phyloP scores from a whole-genome alignment of 2,888 invertebrate genomes.

The Endomychus coccineus region DNA sequence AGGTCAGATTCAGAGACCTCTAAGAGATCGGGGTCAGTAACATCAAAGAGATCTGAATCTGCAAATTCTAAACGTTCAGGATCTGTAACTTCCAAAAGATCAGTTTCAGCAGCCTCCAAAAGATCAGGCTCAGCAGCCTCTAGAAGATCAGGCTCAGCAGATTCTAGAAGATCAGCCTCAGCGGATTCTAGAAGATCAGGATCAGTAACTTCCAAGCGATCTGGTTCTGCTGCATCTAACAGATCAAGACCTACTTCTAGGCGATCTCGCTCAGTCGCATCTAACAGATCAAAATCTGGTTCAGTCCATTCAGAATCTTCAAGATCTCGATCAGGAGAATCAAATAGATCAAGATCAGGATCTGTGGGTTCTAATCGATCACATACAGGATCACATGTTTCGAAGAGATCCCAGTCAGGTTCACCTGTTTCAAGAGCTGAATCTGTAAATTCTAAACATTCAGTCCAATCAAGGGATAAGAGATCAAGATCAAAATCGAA shows the following conservation, averaged over 20 bases:
- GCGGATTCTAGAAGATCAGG: constrained; percentile 40
- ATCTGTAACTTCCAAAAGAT: constrained; percentile 22
- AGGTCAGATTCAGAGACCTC: constrained; percentile 25
- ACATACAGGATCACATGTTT: constrained; percentile 27
- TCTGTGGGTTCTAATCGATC: constrained; percentile 25
- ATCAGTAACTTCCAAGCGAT: constrained; percentile 33
- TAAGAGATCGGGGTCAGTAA: constrained; percentile 17
- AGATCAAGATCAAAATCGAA: constrained; percentile 20
- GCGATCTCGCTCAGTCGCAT: constrained; percentile 19
- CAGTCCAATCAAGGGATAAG: constrained; percentile 10
- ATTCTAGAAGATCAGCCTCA: constrained; percentile 25
- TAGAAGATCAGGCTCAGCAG: constrained; percentile 25
- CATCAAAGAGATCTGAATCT: constrained; percentile 22
- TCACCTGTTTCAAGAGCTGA: too few species aligned
- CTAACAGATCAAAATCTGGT: constrained; percentile 20
- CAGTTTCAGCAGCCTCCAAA: constrained; percentile 35
- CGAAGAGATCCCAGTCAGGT: constrained; percentile 22
- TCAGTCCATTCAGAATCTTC: constrained; percentile 26
- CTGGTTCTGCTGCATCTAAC: constrained; percentile 25
- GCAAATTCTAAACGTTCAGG: constrained; percentile 17
- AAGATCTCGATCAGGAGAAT: constrained; percentile 22
- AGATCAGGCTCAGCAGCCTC: constrained; percentile 41
- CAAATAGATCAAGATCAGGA: constrained; percentile 20
- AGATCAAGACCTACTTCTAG: constrained; percentile 22
- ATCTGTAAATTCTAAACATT: constrained; percentile 17